Percentiles rank a stretch among this genome's conserved stretches.
Conservation (phyloP, 2,888 invertebrate genomes). For the Amiota minor region DNA sequence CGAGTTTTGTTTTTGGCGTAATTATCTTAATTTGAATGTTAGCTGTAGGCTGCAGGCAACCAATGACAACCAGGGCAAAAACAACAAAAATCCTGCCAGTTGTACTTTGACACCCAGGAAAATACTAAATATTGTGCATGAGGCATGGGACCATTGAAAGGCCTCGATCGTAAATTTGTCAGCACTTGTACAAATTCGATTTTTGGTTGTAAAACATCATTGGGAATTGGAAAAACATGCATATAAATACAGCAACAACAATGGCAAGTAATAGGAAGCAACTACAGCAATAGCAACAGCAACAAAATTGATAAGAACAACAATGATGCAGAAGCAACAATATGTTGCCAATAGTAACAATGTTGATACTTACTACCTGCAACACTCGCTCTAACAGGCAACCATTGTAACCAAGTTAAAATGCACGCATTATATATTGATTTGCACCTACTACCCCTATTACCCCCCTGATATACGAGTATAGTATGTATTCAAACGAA, state of each 20-base stretch:
- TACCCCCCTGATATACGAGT: no score
- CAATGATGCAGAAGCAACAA: constrained; percentile 7
- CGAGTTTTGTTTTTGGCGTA: constrained; percentile 15
- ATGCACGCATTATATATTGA: constrained; percentile 13
- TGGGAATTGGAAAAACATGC: neutral
- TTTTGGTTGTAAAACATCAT: constrained; percentile 13
- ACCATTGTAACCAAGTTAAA: neutral
- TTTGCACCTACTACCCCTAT: constrained; percentile 3
- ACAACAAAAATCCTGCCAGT: no score
- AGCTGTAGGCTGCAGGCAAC: neutral
- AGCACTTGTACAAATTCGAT: constrained; percentile 17
- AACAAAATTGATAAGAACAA: neutral
- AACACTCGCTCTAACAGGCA: no score
- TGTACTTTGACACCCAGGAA: no score
- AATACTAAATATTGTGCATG: neutral
- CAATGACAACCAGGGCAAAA: constrained; percentile 3
- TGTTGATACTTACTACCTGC: no score
- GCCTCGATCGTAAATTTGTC: neutral
- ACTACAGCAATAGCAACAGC: neutral
- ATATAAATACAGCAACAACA: neutral
- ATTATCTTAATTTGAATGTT: constrained; percentile 27
- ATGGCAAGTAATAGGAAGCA: neutral
- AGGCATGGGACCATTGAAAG: neutral
- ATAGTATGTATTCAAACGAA: constrained; percentile 5
- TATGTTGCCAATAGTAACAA: constrained; percentile 18